Conservation (phyloP, 2,797 vertebrate species). For the Sebastes vulpes region DNA sequence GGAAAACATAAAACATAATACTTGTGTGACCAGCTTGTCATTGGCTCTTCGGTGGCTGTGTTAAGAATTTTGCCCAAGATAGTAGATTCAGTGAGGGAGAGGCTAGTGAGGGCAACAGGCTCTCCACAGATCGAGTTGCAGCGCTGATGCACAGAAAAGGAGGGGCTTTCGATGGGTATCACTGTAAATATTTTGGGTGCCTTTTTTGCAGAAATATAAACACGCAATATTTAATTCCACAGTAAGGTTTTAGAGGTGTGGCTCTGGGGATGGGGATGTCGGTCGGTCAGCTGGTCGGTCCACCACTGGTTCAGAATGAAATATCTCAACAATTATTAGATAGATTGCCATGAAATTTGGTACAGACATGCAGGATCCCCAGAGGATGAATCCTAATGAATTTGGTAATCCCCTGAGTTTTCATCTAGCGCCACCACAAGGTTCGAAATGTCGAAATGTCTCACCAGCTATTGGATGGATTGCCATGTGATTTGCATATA, state of each 20-base stretch:
- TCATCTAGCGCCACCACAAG: not conserved
- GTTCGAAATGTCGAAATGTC: not conserved
- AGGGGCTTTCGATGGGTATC: constrained; percentile 33
- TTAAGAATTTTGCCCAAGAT: constrained; percentile 88
- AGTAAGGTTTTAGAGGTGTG: not conserved
- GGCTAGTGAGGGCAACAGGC: constrained; percentile 81
- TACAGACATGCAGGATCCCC: not conserved
- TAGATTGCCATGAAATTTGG: not conserved
- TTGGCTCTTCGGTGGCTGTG: constrained; percentile 85
- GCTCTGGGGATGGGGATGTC: not conserved
- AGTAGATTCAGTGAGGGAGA: constrained; percentile 84
- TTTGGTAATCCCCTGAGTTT: not conserved
- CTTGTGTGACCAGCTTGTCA: constrained; percentile 96
- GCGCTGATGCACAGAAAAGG: constrained; percentile 45
- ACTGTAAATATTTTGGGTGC: constrained; percentile 66
- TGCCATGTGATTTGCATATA: not conserved
- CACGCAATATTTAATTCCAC: constrained; percentile 28
- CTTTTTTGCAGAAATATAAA: constrained; percentile 46
- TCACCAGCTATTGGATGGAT: not conserved
- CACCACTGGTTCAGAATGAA: not conserved
- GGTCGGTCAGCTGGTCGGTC: not conserved
- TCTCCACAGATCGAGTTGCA: constrained; percentile 73
- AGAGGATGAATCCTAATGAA: not conserved
- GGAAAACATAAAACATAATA: constrained; percentile 98
- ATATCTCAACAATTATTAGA: not conserved